Evolutionary conservation across 2,797 vertebrate species (phyloP), one percentile per base, ranked within the genome.

Genomic region (Danio albolineatus): DNA sequence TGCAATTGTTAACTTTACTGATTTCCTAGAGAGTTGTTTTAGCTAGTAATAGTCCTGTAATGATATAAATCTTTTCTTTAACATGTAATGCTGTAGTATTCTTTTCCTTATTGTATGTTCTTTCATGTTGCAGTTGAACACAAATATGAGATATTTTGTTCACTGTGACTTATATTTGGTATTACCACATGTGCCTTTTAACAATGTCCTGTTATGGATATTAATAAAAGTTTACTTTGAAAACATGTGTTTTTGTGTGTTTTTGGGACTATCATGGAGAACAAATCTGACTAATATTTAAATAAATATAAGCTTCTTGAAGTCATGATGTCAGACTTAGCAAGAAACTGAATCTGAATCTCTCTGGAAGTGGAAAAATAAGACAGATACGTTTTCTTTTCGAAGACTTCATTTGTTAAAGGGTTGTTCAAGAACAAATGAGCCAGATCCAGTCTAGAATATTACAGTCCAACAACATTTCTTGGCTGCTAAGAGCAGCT

Each of bases 141-240:
- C 51, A 62, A 19, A 28, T 51, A 5, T 70, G 6, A 10, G 10
- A 17, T 71, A 44, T 61, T 71, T 38, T 64, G 19, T 65, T 73
- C 4, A 5, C 51, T 17, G n/a, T 54, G 12, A 65, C 28, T 19
- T 54, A 39, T 53, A 5, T 80, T 62, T 17, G 61, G 16, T 70
- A 46, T 36, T 76, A 49, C 89, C 89, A 44, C 81, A 78, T 73
- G 91, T 93, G 92, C 92, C 93, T 93, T 91, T 89, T 82, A 85
- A 84, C 67, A 83, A 73, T 89, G 71, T 85, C 73, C 81, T 81
- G 16, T 69, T 82, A 87, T 88, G 86, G 81, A 89, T 86, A 86
- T 79, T 76, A 86, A 94, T 93, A 93, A 94, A 95, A 91, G 87
- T 94, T 92, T 93, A 93, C 91, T 91, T 76, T 91, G 87, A 90